Evolutionary conservation across 2,797 vertebrate genomes (phyloP), one percentile per base, ranked within the genome.

Genomic region (Leuciscus waleckii): DNA sequence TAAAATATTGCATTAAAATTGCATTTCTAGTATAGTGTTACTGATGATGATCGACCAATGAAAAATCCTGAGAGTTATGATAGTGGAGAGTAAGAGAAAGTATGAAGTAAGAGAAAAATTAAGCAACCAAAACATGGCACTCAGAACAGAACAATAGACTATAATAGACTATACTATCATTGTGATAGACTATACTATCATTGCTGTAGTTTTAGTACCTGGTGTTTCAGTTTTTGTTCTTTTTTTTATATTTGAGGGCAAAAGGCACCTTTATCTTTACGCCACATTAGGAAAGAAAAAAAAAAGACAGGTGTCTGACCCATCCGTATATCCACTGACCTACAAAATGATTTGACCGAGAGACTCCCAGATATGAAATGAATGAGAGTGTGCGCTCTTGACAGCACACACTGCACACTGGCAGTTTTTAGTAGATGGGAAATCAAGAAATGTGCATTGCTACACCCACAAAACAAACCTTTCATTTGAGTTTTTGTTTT

Each of bases 271-370:
- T 17, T 29, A 56, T 6, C 14, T 26, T 41, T 77, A 19, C 0
- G 5, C n/a, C n/a, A 17, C 37, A 79, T 43, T 43, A 43, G 39
- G 10, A 61, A 79, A 61, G 7, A 58, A 43, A 21, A 49, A 26
- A 21, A 56, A 16, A 58, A 39, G 11, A 11, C n/a, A 29, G 43
- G 70, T 73, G 70, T 29, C n/a, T 49, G 68, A 43, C 41, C 68
- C 21, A 49, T 73, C 43, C 8, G 14, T 73, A 10, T 73, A 32
- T 54, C 73, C 9, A 54, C 78, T 67, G 61, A 80, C 63, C 61
- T 35, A 68, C 21, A 51, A 67, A 67, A 51, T 43, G 39, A 11
- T n/a, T 79, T 16, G n/a, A 79, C 23, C 17, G 14, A 67, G 10
- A 80, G 63, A 23, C 78, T n/a, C 10, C 43, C 23, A 65, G 26